A percentile compares a stretch with the other conserved stretches of the same genome.
Conservation (phyloP, 2,888 invertebrate species). For the Drosophila testacea region DNA sequence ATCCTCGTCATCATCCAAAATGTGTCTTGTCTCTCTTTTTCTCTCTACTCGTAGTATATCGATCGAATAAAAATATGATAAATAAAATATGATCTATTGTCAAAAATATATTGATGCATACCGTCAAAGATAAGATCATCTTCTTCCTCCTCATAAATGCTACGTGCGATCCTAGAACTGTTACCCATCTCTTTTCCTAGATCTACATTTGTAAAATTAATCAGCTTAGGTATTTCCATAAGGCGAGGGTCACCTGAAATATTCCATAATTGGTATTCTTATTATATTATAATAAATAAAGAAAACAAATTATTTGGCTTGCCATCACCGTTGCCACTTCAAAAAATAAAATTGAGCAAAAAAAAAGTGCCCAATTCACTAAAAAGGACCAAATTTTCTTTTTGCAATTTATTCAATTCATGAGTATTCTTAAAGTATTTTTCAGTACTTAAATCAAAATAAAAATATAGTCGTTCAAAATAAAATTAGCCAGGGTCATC, state of each 20-base stretch:
- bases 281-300: too few species aligned
- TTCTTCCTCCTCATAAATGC: neutral
- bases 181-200: neutral
- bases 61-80: neutral
- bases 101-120: neutral
- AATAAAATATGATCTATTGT: neutral
- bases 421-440: too few species aligned
- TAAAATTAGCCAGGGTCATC: too few species aligned
- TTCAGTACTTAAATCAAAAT: too few species aligned
- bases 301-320: too few species aligned
- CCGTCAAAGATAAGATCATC: neutral
- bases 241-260: neutral
- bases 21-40: neutral
- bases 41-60: neutral
- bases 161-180: neutral
- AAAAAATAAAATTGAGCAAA: too few species aligned
- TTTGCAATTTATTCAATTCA: too few species aligned
- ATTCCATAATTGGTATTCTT: neutral
- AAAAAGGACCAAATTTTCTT: too few species aligned
- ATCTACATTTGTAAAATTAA: neutral
- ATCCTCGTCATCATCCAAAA: constrained; percentile 3
- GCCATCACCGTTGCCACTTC: too few species aligned
- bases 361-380: too few species aligned
- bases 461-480: too few species aligned
- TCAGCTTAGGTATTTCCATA: too few species aligned